Conservation (phyloP, 2,797 vertebrate species). For the Paguma larvata region DNA sequence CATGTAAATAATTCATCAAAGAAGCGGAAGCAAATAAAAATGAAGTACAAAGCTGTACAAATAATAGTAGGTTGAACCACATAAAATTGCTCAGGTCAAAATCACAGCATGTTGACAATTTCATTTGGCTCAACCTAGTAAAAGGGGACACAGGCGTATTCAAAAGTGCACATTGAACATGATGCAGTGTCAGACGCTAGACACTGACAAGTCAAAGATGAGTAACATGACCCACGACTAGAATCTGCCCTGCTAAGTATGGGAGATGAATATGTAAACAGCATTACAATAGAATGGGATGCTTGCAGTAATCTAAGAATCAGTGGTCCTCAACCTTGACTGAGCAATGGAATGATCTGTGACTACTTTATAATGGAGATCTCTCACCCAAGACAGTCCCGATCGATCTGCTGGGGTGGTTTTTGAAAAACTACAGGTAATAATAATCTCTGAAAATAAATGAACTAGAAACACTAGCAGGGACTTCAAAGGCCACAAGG, state of each 20-base stretch:
- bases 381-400: neutral
- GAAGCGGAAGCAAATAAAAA: neutral
- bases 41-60: neutral
- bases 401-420: neutral
- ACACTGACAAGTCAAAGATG: neutral
- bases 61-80: neutral
- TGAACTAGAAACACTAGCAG: neutral
- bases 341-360: neutral
- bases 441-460: slow-evolving; percentile 24
- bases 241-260: neutral
- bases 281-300: neutral
- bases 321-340: neutral
- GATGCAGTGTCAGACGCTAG: neutral
- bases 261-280: neutral
- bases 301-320: neutral
- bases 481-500: neutral
- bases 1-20: neutral
- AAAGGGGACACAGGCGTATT: neutral
- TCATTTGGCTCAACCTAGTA: neutral
- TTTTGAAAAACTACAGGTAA: neutral
- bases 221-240: neutral
- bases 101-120: neutral
- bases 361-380: neutral
- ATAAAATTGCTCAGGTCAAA: neutral
- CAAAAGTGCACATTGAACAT: neutral